Percentiles rank a stretch among this genome's conserved stretches.
Conservation (phyloP, 2,888 invertebrate species). For the Ormyrus nitidulus region DNA sequence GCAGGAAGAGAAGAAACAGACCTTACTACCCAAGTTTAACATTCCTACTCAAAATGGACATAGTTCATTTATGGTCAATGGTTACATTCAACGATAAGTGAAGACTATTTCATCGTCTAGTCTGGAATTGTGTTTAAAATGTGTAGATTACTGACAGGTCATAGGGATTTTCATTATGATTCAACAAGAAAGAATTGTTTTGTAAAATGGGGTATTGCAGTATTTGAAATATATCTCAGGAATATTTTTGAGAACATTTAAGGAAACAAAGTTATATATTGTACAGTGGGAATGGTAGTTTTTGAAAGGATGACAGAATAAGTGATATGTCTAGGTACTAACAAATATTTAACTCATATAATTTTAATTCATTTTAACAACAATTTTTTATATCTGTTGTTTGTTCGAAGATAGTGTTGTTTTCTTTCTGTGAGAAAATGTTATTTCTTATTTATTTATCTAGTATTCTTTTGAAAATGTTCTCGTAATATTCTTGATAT, state of each 20-base stretch:
- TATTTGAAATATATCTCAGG: slow-evolving; percentile 30
- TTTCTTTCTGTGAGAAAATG: too few relatives aligned
- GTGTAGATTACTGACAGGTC: slow-evolving; percentile 51
- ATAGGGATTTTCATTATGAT: slow-evolving; percentile 54
- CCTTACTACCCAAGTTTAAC: slow-evolving; percentile 73
- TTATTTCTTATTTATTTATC: neutral
- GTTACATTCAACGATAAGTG: slow-evolving; percentile 64
- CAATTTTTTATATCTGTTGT: slow-evolving; percentile 3
- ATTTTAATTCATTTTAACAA: neutral
- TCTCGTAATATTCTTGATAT: slow-evolving; percentile 29
- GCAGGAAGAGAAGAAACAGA: slow-evolving; percentile 76
- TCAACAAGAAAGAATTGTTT: slow-evolving; percentile 23
- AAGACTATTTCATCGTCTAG: slow-evolving; percentile 66
- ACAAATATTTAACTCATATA: slow-evolving; percentile 6
- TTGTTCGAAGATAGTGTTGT: neutral
- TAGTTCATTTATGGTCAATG: slow-evolving; percentile 66
- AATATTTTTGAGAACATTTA: slow-evolving; percentile 31
- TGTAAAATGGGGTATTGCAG: slow-evolving; percentile 4
- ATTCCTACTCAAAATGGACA: slow-evolving; percentile 62
- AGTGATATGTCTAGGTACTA: slow-evolving; percentile 11
- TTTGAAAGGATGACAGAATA: neutral
- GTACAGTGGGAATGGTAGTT: neutral
- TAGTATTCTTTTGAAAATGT: neutral
- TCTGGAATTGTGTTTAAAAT: slow-evolving; percentile 52
- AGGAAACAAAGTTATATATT: neutral